Evolutionary conservation across 2,888 invertebrate species (phyloP), one percentile per base, ranked within the genome.

Genomic region (Cephalotes varians): DNA sequence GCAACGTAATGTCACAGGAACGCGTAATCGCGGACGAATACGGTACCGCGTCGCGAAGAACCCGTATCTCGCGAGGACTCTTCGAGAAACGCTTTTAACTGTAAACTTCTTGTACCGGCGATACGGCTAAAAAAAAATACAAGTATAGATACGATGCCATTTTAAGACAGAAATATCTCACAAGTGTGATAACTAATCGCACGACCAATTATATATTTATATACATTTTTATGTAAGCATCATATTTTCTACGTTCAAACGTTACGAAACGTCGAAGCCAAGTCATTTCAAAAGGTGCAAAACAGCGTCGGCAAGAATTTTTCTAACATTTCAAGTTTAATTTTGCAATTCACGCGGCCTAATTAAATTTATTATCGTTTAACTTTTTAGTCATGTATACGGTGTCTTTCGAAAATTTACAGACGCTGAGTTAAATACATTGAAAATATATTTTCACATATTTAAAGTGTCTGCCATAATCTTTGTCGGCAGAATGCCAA

Each of bases 1-100:
- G 54, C n/a, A 77, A 77, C 31, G 54, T 77, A 69, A 69, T 56
- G 56, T 69, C 56, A 56, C 56, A 44, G 21, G 31, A 51, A 77
- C 10, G n/a, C 21, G 56, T 69, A 77, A 69, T 1, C 54, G 44
- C 34, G 44, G 15, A 67, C 31, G 67, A 67, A 77, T 69, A 77
- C 77, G 34, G 67, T 77, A 56, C 67, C 67, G 67, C 51, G 40
- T 40, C 12, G 31, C 31, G 18, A 56, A 40, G 31, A 69, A 31
- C 40, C 10, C 31, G 21, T 56, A 56, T 77, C 31, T 44, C 44
- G 44, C 40, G 31, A 40, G 3, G 54, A 76, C 12, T 25, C 37
- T 37, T 65, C 40, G 49, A 64, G 7, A 65, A 65, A 49, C n/a
- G 9, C n/a, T 67, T 65, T 56, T 56, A 77, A 67, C 56, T 77